Base-by-base conservation (phyloP, 2,888 invertebrate genomes). In the Urechis unicinctus region DNA sequence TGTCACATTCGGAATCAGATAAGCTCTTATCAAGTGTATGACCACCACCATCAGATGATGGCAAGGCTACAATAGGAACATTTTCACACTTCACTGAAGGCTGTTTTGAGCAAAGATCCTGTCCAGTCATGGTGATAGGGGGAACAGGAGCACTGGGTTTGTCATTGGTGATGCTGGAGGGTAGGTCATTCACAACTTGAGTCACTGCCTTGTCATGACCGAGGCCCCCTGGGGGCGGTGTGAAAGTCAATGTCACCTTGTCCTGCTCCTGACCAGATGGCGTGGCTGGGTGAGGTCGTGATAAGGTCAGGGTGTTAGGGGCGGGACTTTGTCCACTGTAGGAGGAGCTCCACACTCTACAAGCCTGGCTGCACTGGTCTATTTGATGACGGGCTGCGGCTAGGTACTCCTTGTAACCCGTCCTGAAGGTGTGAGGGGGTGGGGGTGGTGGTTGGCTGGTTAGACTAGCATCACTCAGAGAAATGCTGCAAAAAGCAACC, bases 311-410 rank as follows among this genome's bases (percentile, higher is more conserved):
- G 24, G 47, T 54, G 50, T 68, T 68, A n/a, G 68, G 72, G 2
- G 78, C 62, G 0, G 80, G 80, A 55, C 81, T 78, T 46, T 82
- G 80, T 13, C 85, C 86, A 68, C 88, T 86, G 79, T 93, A 95
- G 50, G 82, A 83, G 60, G 87, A 86, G 3, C 85, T 85, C 94
- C 94, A 95, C 53, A 82, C 81, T 0, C 80, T 74, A 73, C 91
- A 91, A 0, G 90, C 89, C 30, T 83, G 78, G 44, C 85, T 83
- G 70, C 90, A 88, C 6, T 85, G 82, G 28, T 84, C 83, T 53
- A 94, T 87, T 73, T 87, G 87, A 70, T 84, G 85, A 61, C 88
- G 83, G 0, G 93, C 91, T 75, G 91, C 90, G 71, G 86, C 86
- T 30, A 95, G 81, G 78, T 94, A 94, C 28, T 79, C 77, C 44